A percentile compares a stretch with the other conserved stretches of the same genome.
Evolutionary conservation across 2,888 invertebrate species (phyloP).

Genomic region (Hermaeophaga mercurialis): DNA sequence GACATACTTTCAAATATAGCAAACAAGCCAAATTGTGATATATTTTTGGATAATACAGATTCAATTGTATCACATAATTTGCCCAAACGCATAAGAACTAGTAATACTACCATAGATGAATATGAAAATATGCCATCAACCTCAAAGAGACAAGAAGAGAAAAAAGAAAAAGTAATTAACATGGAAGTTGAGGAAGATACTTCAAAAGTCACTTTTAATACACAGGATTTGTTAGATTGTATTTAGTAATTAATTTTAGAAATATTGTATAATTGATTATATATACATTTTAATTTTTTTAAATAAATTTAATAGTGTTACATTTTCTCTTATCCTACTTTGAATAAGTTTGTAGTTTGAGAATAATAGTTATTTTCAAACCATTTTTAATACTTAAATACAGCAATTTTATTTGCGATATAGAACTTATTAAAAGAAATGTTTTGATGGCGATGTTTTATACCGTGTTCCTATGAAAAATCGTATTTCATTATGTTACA

Average conservation of each 20-base stretch:
- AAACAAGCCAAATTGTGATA: constrained; percentile 33
- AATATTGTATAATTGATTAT: too few species aligned
- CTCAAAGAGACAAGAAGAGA: neutral
- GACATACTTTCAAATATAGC: constrained; percentile 35
- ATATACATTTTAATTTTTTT: too few species aligned
- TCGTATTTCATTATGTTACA: too few species aligned
- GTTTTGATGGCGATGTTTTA: too few species aligned
- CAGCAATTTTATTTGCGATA: too few species aligned
- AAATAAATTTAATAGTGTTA: too few species aligned
- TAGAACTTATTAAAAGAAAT: too few species aligned
- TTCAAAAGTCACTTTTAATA: constrained; percentile 39
- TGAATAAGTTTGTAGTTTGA: too few species aligned
- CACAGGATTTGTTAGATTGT: constrained; percentile 49
- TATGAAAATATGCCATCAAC: constrained; percentile 13
- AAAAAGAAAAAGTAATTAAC: constrained; percentile 7
- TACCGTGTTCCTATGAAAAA: too few species aligned
- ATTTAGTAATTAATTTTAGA: constrained; percentile 9
- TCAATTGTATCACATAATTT: constrained; percentile 18
- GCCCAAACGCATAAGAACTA: constrained; percentile 38
- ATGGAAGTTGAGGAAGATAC: constrained; percentile 26
- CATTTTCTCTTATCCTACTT: too few species aligned
- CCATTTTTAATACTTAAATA: too few species aligned
- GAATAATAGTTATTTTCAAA: too few species aligned
- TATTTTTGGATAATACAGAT: constrained; percentile 31
- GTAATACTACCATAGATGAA: neutral